Base-by-base conservation (phyloP, 2,797 vertebrate genomes). In the Sparidentex hasta region DNA sequence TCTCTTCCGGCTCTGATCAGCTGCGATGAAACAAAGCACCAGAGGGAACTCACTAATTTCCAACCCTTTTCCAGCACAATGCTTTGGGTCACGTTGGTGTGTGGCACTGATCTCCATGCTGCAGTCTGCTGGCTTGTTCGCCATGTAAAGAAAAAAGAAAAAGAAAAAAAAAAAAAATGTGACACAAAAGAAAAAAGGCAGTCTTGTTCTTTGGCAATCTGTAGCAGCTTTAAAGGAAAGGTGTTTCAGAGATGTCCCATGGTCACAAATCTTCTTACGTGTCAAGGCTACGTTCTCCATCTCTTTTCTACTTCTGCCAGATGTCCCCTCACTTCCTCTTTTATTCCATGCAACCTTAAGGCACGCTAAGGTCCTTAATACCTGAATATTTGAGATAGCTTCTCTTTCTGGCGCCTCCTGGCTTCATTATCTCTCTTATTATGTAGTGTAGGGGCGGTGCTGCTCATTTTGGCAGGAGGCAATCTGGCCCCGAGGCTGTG, bases 391-490 rank as follows among this genome's bases (percentile, higher is more conserved):
- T 89, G 74, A 81, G 73, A 90, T 92, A 90, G 91, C 88, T 90
- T 86, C 82, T 88, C 73, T 74, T 55, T 51, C 81, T 80, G 74
- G 84, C 70, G 82, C 77, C 91, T 62, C 57, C 75, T 84, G 69
- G 77, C 85, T 92, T 92, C 70, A 91, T 93, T 90, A 91, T 92
- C 85, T 88, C 78, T 79, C 74, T 81, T 82, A 83, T 85, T 82
- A 76, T 86, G 87, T 82, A 74, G 75, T 74, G 43, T 33, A 33
- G 14, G 71, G 78, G 59, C 68, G 78, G 80, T 79, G 56, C 52
- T 78, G 84, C 82, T 86, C 88, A 78, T 84, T 90, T 91, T 88
- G 90, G 87, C 84, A 86, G 61, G 62, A 88, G 85, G 90, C 85
- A 83, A 88, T 85, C 83, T 86, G 80, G 85, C 87, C 92, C 87